phyloP scores from a whole-genome alignment of 1,140 invertebrate genomes.

The Neodiprion fabricii region DNA sequence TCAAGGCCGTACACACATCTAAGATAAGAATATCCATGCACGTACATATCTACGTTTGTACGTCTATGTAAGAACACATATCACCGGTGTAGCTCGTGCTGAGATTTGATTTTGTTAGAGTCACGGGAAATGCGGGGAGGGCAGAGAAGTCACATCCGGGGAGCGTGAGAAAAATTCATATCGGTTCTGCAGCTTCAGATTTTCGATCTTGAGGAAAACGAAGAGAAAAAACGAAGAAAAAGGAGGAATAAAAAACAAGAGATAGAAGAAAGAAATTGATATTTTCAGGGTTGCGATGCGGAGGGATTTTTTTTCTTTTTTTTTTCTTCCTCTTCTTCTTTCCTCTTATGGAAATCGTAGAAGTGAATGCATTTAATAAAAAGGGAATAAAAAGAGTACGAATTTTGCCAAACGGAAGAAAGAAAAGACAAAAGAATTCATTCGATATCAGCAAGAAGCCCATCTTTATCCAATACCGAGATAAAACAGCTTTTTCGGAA shows the following conservation, averaged over 20 bases:
- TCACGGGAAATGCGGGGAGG: background rate
- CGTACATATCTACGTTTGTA: too few relatives aligned
- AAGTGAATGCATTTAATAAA: background rate
- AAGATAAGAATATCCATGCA: too few relatives aligned
- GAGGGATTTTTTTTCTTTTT: background rate
- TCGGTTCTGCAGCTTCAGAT: background rate
- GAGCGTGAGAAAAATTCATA: slow-evolving; percentile 11
- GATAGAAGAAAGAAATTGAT: background rate
- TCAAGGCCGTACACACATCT: too few relatives aligned
- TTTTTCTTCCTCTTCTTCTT: background rate
- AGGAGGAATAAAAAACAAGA: background rate
- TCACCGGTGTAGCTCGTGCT: background rate
- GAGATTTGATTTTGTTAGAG: slow-evolving; percentile 1
- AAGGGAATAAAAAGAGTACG: background rate
- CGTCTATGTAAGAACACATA: background rate
- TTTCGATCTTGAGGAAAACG: background rate
- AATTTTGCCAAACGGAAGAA: background rate
- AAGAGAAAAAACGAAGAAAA: background rate
- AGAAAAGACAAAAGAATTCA: background rate
- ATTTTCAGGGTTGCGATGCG: background rate
- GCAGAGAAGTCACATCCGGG: background rate
- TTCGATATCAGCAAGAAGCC: background rate
- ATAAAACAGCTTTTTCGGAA: too few relatives aligned
- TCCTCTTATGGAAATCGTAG: background rate
- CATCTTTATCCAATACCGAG: background rate